Base-by-base conservation (phyloP, 2,113 vertebrate genomes). In the Dissostichus mawsoni region DNA sequence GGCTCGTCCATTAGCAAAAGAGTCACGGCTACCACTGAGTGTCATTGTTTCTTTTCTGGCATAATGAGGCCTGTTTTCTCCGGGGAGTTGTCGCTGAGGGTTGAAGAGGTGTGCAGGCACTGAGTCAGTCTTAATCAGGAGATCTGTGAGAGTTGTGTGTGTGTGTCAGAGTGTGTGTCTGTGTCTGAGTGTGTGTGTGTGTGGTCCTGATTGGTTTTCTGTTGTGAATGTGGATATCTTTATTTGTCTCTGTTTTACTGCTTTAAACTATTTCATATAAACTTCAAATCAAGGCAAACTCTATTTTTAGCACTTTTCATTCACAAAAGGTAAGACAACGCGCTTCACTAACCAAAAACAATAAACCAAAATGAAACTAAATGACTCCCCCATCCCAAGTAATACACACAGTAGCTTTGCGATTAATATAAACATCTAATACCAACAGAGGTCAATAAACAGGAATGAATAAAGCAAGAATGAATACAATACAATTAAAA, bases 41-140 rank as follows among this genome's bases (percentile, higher is more conserved):
- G 88, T 93, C 92, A 89, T 90, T 93, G 90, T 87, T 91, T 90
- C 88, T 84, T 88, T 92, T 89, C 87, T 67, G 81, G 79, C 84
- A 82, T 91, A 93, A 93, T 93, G 87, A 92, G 92, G 78, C 84
- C 80, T 87, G 87, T 84, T 86, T 78, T 81, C 92, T 90, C 92
- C 0, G 2, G 91, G 87, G 93, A 88, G 86, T 73, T 81, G 91
- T 92, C 75, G 74, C 86, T 53, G 79, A 82, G 76, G 82, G 76
- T 85, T 92, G 92, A 92, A 90, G 90, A 90, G 89, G 90, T 90
- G 79, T 85, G 88, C 72, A 55, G 78, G 85, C 84, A 66, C 75
- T 50, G 79, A 90, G 88, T 92, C 87, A 75, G 82, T 94, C 91
- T 91, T 92, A 91, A 91, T 93, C 89, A 91, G 91, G 65, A 79